Percentiles rank a stretch among this genome's conserved stretches.
phyloP scores from a whole-genome alignment of 2,888 invertebrate genomes.

The Cacoxenus indagator region DNA sequence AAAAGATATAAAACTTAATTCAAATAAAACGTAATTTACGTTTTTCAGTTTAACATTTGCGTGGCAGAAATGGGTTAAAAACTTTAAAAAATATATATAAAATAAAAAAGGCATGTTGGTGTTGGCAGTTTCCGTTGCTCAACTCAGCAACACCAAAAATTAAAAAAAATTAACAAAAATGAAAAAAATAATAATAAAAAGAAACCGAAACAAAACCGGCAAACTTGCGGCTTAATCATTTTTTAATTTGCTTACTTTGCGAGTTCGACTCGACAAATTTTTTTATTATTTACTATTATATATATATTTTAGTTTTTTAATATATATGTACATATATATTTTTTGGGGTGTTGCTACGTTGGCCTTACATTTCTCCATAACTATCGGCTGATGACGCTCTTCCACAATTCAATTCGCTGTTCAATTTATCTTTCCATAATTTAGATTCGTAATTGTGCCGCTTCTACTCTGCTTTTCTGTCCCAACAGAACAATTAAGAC shows the following conservation, averaged over 20 bases:
- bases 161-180: background rate
- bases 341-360: slow-evolving; percentile 11
- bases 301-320: background rate
- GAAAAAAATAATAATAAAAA: background rate
- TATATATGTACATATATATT: background rate
- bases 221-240: slow-evolving; percentile 4
- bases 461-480: background rate
- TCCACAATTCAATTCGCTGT: background rate
- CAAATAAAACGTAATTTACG: slow-evolving; percentile 20
- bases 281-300: no score
- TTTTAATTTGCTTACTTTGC: slow-evolving; percentile 6
- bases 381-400: slow-evolving; percentile 8
- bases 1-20: no score
- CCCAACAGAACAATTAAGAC: background rate
- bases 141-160: background rate
- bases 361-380: slow-evolving; percentile 11
- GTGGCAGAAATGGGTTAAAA: slow-evolving; percentile 8
- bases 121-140: slow-evolving; percentile 9
- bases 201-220: background rate
- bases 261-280: background rate
- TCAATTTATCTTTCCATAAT: slow-evolving; percentile 12
- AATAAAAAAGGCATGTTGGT: background rate
- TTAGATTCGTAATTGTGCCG: background rate
- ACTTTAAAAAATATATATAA: background rate
- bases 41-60: slow-evolving; percentile 16